phyloP scores from a whole-genome alignment of 2,888 invertebrate species.

The Cistogaster globosa region DNA sequence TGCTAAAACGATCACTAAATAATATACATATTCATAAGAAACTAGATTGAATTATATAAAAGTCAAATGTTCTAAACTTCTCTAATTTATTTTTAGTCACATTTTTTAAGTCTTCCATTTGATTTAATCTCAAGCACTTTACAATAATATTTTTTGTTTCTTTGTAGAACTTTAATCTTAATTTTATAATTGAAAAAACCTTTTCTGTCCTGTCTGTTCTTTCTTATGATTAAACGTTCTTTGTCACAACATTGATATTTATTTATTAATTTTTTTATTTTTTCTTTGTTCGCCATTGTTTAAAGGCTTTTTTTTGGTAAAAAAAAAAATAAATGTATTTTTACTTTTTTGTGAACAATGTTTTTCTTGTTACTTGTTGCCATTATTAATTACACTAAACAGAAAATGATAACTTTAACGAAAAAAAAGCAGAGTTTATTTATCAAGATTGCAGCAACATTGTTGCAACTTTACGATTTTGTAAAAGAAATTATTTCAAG shows the following conservation, averaged over 20 bases:
- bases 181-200: neutral
- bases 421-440: neutral
- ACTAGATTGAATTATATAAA: too few relatives aligned
- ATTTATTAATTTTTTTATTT: conserved; percentile 7
- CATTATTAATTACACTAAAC: conserved; percentile 23
- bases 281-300: neutral
- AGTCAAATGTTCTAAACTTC: too few relatives aligned
- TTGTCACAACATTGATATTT: conserved; percentile 28
- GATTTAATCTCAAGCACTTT: too few relatives aligned
- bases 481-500: neutral
- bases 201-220: neutral
- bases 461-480: conserved; percentile 47
- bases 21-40: too few relatives aligned
- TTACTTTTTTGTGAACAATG: neutral
- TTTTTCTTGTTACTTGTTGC: conserved; percentile 16
- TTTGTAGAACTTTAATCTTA: too few relatives aligned
- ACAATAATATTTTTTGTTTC: too few relatives aligned
- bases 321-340: too few relatives aligned
- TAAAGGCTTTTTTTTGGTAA: neutral
- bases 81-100: too few relatives aligned
- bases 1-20: too few relatives aligned
- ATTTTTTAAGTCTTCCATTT: too few relatives aligned
- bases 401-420: conserved; percentile 11
- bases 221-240: conserved; percentile 10
- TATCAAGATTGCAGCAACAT: conserved; percentile 45